These are phyloP conservation scores for Eupeodes luniger DNA, from an alignment of 2,888 invertebrate species.

Conservation along the genomic window DNA sequence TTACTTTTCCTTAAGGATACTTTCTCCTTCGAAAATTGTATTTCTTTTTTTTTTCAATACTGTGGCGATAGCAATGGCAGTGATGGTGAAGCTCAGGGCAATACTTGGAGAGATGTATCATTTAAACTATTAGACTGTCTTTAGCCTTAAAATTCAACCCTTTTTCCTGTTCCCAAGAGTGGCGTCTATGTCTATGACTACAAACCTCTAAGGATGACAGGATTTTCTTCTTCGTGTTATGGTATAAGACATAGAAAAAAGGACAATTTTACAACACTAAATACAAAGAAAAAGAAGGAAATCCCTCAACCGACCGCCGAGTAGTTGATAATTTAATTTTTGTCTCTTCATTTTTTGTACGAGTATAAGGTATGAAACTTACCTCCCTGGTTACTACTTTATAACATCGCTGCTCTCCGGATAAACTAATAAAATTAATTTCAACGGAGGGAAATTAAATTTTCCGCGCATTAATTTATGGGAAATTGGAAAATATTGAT, in stretches of 20 bases:
- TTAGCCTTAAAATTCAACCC: conserved; percentile 22
- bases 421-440: conserved; percentile 75
- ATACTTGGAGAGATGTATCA: conserved; percentile 15
- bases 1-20: conserved; percentile 66
- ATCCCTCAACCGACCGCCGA: conserved; percentile 2
- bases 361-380: background rate
- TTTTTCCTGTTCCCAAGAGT: conserved; percentile 19
- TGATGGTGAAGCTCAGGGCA: too few relatives aligned
- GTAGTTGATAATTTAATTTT: conserved; percentile 67
- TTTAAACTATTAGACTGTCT: conserved; percentile 18
- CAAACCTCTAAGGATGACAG: conserved; percentile 50
- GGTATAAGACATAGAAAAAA: conserved; percentile 31
- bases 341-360: conserved; percentile 34
- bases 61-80: background rate
- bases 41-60: background rate
- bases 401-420: conserved; percentile 34
- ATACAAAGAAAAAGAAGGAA: background rate
- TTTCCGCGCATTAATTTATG: conserved; percentile 75
- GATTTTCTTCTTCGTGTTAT: conserved; percentile 39
- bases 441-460: conserved; percentile 71
- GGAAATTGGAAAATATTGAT: conserved; percentile 76
- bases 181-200: background rate
- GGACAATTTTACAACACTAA: background rate
- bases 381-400: too few relatives aligned
- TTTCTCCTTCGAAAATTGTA: background rate